Conservation (phyloP, 92 coral and sea anemone species). For the Zoanthus sociatus region DNA sequence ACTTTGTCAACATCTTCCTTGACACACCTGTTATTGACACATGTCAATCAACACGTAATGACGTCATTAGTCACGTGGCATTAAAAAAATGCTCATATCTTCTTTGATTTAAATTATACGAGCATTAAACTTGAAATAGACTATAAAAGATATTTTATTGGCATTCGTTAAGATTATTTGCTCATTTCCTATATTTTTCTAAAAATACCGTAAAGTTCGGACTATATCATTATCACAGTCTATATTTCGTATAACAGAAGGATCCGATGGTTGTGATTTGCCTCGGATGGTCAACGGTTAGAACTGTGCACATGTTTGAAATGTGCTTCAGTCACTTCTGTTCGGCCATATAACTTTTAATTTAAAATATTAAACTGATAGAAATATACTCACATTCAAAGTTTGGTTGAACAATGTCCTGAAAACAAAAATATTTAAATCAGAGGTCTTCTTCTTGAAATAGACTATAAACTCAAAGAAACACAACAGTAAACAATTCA, state of each 20-base stretch:
- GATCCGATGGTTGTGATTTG: background rate
- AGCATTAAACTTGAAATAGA: too few relatives aligned
- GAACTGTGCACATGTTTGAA: slow-evolving; percentile 5
- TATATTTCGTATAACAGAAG: slow-evolving; percentile 5
- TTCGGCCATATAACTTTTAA: background rate
- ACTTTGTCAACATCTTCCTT: too few relatives aligned
- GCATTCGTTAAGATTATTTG: background rate
- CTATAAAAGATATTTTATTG: background rate
- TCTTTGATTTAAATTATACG: too few relatives aligned
- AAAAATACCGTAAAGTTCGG: slow-evolving; percentile 18
- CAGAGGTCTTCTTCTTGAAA: too few relatives aligned
- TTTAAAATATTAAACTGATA: background rate
- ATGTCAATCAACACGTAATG: too few relatives aligned
- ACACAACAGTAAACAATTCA: too few relatives aligned
- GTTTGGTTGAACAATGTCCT: background rate
- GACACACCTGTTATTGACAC: too few relatives aligned
- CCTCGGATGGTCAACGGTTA: slow-evolving; percentile 17
- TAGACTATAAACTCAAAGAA: too few relatives aligned
- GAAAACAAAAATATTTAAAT: too few relatives aligned
- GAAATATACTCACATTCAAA: background rate
- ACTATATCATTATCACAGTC: slow-evolving; percentile 21
- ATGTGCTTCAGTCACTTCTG: slow-evolving; percentile 26
- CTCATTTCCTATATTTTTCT: slow-evolving; percentile 17
- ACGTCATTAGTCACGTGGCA: too few relatives aligned
- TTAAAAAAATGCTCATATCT: too few relatives aligned